Conservation (phyloP, 2,888 invertebrate species). For the Brachynemurus nebulosus region DNA sequence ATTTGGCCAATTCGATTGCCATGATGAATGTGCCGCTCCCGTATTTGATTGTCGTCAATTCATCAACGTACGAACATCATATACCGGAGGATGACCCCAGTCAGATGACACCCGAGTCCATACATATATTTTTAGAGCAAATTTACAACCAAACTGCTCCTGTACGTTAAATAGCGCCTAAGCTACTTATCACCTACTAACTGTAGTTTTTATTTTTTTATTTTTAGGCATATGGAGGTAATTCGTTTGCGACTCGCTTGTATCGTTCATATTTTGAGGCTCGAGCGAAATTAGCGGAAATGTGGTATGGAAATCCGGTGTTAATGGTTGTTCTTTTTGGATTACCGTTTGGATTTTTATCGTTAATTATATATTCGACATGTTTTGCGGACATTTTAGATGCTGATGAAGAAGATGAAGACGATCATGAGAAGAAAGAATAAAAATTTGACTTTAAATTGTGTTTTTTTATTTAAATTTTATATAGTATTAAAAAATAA, state of each 20-base stretch:
- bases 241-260: conserved; percentile 56
- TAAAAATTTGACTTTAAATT: no score
- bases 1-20: conserved; percentile 85
- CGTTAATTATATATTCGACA: conserved; percentile 87
- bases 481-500: no score
- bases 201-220: background rate
- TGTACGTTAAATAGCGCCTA: conserved; percentile 36
- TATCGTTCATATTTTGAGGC: conserved; percentile 76
- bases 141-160: conserved; percentile 66
- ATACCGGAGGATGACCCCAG: conserved; percentile 73
- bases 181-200: conserved; percentile 3
- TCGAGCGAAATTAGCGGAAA: conserved; percentile 60
- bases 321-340: conserved; percentile 88
- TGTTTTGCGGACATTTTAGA: conserved; percentile 94
- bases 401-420: conserved; percentile 74
- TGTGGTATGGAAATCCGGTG: conserved; percentile 91
- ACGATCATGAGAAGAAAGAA: conserved; percentile 17
- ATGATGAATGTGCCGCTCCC: conserved; percentile 76
- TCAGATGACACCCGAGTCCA: conserved; percentile 65
- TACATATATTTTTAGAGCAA: conserved; percentile 60
- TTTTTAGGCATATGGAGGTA: conserved; percentile 67
- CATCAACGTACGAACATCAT: conserved; percentile 84
- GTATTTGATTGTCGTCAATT: conserved; percentile 79
- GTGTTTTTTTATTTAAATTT: no score
- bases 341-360: conserved; percentile 82